phyloP scores from a whole-genome alignment of 1,140 invertebrate genomes.

The Andrena cerasifolii region DNA sequence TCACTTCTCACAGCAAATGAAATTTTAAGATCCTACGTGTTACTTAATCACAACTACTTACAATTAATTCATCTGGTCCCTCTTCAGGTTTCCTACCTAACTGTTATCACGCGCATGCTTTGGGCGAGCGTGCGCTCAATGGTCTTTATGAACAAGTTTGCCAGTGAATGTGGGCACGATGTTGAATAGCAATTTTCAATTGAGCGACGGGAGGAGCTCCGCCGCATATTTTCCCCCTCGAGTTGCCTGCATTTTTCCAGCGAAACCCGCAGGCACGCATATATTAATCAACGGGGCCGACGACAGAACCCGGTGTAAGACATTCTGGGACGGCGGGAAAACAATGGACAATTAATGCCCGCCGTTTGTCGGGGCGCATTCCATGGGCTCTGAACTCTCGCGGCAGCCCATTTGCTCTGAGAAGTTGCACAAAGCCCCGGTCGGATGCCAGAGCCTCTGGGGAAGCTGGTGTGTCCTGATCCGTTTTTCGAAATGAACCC shows the following conservation, averaged over 20 bases:
- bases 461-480: neutral
- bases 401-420: constrained; percentile 36
- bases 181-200: neutral
- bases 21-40: no score
- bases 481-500: constrained; percentile 46
- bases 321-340: constrained; percentile 58
- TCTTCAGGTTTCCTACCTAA: no score
- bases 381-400: constrained; percentile 48
- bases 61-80: no score
- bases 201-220: no score
- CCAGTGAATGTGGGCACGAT: no score
- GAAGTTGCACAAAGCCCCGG: constrained; percentile 61
- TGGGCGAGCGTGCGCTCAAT: no score
- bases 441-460: constrained; percentile 25
- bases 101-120: no score
- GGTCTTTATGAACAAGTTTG: no score
- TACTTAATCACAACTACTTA: no score
- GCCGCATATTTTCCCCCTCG: neutral
- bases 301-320: constrained; percentile 28
- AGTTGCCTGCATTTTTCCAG: neutral
- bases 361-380: constrained; percentile 66
- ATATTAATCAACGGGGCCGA: constrained; percentile 38
- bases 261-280: neutral
- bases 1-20: no score
- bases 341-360: constrained; percentile 76